Evolutionary conservation across 2,797 vertebrate species (phyloP), one percentile per base, ranked within the genome.

Genomic region (Amniataba percoides): DNA sequence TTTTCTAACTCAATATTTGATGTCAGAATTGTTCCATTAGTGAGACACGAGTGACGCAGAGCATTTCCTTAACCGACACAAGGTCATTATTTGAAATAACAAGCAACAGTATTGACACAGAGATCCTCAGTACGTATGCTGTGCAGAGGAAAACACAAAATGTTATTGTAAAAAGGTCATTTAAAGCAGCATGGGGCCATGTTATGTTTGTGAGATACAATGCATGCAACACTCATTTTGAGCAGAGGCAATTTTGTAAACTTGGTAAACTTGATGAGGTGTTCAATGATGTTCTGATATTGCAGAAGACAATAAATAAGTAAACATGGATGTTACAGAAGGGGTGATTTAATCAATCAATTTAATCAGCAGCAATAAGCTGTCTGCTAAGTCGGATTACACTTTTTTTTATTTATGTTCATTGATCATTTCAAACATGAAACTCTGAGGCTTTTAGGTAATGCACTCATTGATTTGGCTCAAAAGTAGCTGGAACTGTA

Each of bases 1-100:
- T 45, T 51, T 55, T 31, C 7, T 36, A 3, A 58, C 43, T 9
- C 25, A 12, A 57, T 74, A 51, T 34, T 51, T 70, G 74, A 79
- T 84, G 75, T 84, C 71, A 90, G 23, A 80, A 25, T 11, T 49
- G 74, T 75, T 83, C 48, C 3, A 23, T 73, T 18, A 42, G 4
- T 34, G 46, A 55, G n/a, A 68, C 25, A 51, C 48, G 19, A 60
- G 42, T 77, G 78, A 87, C 68, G 61, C 62, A 70, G 40, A 71
- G 39, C 39, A 31, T 52, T 65, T 77, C 62, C 39, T 36, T 2
- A 53, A 51, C 46, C 0, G 21, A 53, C 23, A 65, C 75, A 88
- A 85, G 84, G 88, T 57, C 10, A 8, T 51, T 68, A 0, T n/a
- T 10, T 56, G 23, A 7, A 74, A 80, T 48, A 82, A 73, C 63